phyloP scores from a whole-genome alignment of 1,140 invertebrate species.

The Drosophila athabasca region DNA sequence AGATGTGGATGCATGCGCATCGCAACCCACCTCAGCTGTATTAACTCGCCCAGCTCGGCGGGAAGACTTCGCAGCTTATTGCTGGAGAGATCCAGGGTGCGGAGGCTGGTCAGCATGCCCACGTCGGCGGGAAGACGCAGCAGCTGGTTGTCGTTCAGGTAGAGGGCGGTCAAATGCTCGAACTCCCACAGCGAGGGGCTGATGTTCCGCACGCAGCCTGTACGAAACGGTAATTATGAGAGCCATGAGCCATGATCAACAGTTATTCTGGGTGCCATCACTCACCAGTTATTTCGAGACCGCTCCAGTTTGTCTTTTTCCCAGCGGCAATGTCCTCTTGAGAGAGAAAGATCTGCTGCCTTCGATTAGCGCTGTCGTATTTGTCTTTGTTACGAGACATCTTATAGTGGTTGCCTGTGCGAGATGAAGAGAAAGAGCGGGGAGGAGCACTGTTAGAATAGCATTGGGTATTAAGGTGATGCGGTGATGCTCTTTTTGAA shows the following conservation, averaged over 20 bases:
- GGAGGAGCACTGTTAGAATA: constrained; percentile 4
- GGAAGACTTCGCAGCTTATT: constrained; percentile 97
- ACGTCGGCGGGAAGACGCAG: constrained; percentile 95
- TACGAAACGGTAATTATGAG: constrained; percentile 79
- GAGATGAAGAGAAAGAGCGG: constrained; percentile 3
- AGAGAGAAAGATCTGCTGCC: constrained; percentile 95
- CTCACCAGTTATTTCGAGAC: constrained; percentile 88
- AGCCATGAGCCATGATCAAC: constrained; percentile 2
- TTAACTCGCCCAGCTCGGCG: constrained; percentile 97
- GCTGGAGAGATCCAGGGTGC: constrained; percentile 94
- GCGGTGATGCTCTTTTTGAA: constrained; percentile 42
- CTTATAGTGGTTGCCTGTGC: constrained; percentile 83
- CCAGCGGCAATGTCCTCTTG: constrained; percentile 95
- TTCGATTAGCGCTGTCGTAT: constrained; percentile 90
- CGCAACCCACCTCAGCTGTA: constrained; percentile 90
- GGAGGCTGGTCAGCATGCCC: constrained; percentile 91
- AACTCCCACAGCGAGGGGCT: constrained; percentile 95
- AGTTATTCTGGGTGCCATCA: not conserved
- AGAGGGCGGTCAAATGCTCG: constrained; percentile 95
- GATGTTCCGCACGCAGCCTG: constrained; percentile 96
- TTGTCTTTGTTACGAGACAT: constrained; percentile 89
- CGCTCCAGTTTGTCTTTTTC: constrained; percentile 95
- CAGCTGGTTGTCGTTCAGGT: constrained; percentile 97
- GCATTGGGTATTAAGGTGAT: constrained; percentile 5
- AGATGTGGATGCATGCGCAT: not conserved